Percentiles rank a stretch among this genome's conserved stretches.
phyloP scores from a whole-genome alignment of 2,888 invertebrate genomes.

The Meiosimyza platycephala region DNA sequence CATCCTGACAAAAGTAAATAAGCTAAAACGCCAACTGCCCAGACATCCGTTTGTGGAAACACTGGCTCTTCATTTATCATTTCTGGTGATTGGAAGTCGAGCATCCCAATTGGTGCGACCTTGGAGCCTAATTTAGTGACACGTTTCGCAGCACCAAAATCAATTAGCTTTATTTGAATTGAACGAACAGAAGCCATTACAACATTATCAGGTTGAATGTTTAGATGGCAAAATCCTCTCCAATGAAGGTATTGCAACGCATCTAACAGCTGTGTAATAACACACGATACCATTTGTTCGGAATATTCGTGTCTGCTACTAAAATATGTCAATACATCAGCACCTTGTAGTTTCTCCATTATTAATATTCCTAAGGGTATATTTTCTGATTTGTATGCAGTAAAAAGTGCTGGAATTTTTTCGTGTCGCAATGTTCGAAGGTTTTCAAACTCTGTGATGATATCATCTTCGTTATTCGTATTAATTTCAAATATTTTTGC shows the following conservation, averaged over 20 bases:
- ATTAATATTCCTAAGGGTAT: slow-evolving; percentile 78
- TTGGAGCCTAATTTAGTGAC: slow-evolving; percentile 82
- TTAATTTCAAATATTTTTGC: slow-evolving; percentile 84
- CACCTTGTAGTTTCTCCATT: slow-evolving; percentile 88
- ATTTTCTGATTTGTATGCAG: slow-evolving; percentile 78
- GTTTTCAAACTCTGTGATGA: slow-evolving; percentile 86
- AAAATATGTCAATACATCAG: slow-evolving; percentile 90
- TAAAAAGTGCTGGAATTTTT: slow-evolving; percentile 81
- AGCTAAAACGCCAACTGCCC: slow-evolving; percentile 92
- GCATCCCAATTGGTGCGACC: slow-evolving; percentile 75
- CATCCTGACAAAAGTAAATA: slow-evolving; percentile 94
- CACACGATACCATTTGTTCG: slow-evolving; percentile 90
- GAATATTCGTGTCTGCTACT: slow-evolving; percentile 90
- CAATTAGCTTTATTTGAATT: slow-evolving; percentile 89
- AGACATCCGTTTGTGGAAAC: slow-evolving; percentile 92
- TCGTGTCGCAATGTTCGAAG: slow-evolving; percentile 87
- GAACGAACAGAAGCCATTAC: slow-evolving; percentile 89
- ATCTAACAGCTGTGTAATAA: slow-evolving; percentile 88
- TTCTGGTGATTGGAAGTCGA: slow-evolving; percentile 88
- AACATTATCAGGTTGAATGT: slow-evolving; percentile 94
- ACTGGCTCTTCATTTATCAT: slow-evolving; percentile 88
- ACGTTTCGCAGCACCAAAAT: slow-evolving; percentile 88
- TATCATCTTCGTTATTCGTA: slow-evolving; percentile 74
- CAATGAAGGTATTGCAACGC: slow-evolving; percentile 95
- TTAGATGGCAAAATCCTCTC: slow-evolving; percentile 88